A percentile compares a stretch with the other conserved stretches of the same genome.
Evolutionary conservation across 2,797 vertebrate genomes (phyloP).

Genomic region (Sebastes nivosus): DNA sequence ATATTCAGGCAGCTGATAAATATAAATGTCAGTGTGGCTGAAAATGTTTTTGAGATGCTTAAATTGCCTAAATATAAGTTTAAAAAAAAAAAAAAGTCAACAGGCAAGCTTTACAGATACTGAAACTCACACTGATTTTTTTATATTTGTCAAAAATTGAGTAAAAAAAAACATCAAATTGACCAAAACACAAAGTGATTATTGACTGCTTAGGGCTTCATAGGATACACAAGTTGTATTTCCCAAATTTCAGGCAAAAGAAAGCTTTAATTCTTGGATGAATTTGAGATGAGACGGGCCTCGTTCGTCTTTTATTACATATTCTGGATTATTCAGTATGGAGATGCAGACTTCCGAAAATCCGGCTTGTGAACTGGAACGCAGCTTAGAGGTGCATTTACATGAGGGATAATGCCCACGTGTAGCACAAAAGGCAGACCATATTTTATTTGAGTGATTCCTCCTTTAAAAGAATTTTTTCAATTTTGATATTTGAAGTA

Average conservation of each 20-base stretch:
- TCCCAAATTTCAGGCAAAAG: neutral
- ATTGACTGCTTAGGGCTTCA: neutral
- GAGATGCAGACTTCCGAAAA: neutral
- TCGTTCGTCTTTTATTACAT: neutral
- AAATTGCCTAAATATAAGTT: constrained; percentile 9
- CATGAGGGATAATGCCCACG: neutral
- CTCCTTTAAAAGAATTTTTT: neutral
- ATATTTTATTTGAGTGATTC: neutral
- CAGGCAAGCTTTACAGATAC: neutral
- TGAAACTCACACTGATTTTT: neutral
- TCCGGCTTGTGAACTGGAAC: neutral
- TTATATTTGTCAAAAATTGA: neutral
- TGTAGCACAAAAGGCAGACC: neutral
- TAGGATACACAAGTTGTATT: neutral
- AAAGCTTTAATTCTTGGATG: neutral
- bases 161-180: neutral
- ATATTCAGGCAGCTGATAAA: constrained; percentile 39
- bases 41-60: constrained; percentile 21
- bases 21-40: constrained; percentile 31
- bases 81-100: neutral
- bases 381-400: neutral
- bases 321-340: constrained; percentile 8
- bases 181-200: neutral
- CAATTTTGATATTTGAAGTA: neutral
- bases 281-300: neutral